These are phyloP conservation scores for Heliothis peltigera DNA, from an alignment of 2,888 invertebrate genomes.

Conservation along the genomic window DNA sequence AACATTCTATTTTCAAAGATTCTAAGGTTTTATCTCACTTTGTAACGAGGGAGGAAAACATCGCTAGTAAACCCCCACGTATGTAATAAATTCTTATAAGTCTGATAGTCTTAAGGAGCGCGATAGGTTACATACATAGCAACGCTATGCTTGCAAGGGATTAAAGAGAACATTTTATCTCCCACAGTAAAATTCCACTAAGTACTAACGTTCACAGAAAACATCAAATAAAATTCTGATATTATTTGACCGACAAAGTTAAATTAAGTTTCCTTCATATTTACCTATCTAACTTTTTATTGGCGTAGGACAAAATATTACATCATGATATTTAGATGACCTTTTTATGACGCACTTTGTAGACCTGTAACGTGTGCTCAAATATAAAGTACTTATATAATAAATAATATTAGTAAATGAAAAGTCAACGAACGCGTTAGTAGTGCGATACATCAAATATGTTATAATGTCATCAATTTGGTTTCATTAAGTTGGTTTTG, in stretches of 20 bases:
- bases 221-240: constrained; percentile 30
- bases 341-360: constrained; percentile 40
- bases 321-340: constrained; percentile 40
- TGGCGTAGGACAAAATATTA: constrained; percentile 21
- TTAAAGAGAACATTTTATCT: constrained; percentile 39
- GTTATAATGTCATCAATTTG: constrained; percentile 41
- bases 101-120: constrained; percentile 36
- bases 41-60: constrained; percentile 36
- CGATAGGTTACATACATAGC: constrained; percentile 40
- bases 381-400: constrained; percentile 28
- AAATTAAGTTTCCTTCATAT: constrained; percentile 46
- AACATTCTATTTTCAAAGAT: constrained; percentile 14
- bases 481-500: constrained; percentile 28
- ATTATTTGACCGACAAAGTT: constrained; percentile 47
- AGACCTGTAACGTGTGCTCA: constrained; percentile 22
- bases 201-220: constrained; percentile 20
- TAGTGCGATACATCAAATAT: constrained; percentile 37
- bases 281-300: constrained; percentile 35
- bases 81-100: constrained; percentile 51
- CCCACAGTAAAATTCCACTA: constrained; percentile 32
- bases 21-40: constrained; percentile 33
- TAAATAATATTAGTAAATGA: constrained; percentile 16
- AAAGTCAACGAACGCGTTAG: constrained; percentile 33
- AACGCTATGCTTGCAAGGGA: constrained; percentile 25
- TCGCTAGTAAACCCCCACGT: constrained; percentile 39